Base-by-base conservation (phyloP, 2,888 invertebrate species). In the Sphaerophoria taeniata region DNA sequence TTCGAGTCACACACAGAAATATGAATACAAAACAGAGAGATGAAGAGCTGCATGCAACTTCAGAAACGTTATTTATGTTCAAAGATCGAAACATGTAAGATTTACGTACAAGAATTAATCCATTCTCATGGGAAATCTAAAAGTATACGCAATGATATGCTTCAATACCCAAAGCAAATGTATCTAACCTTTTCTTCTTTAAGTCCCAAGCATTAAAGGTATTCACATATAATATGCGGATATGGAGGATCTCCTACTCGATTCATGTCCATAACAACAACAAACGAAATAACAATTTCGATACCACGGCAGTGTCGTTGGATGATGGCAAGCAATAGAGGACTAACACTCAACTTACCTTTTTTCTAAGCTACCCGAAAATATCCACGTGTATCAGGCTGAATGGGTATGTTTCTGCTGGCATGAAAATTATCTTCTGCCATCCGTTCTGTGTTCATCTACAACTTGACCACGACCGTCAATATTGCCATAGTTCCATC, bases 101-200 rank as follows among this genome's bases (percentile, higher is more conserved):
- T 85, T 85, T 85, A 81, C 85, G 85, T 81, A 85, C 70, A 70
- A 81, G 85, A 72, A 85, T 85, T 81, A 81, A 81, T 85, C 81
- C 73, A 58, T 81, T 85, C 85, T 85, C 85, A 72, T 85, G 85
- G 85, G 85, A 85, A 85, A 85, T 85, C 81, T 85, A 85, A 81
- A 85, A 81, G 76, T 85, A 81, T 85, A 85, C 85, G 72, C 85
- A 81, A 81, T 81, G 85, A 85, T 81, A 85, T 49, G 85, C 76
- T 81, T 51, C 81, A 72, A 85, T 85, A 81, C 81, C 72, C 72
- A 85, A 77, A 81, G 85, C 85, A 85, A 85, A 85, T 80, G 85
- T 81, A 81, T 56, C 75, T 75, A 80, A 77, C 77, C 65, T 75
- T 71, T 74, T 56, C 60, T 65, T 53, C 70, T 45, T 58, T 33